Evolutionary conservation across 2,888 invertebrate genomes (phyloP).

Genomic region (Caenorhabditis becei): DNA sequence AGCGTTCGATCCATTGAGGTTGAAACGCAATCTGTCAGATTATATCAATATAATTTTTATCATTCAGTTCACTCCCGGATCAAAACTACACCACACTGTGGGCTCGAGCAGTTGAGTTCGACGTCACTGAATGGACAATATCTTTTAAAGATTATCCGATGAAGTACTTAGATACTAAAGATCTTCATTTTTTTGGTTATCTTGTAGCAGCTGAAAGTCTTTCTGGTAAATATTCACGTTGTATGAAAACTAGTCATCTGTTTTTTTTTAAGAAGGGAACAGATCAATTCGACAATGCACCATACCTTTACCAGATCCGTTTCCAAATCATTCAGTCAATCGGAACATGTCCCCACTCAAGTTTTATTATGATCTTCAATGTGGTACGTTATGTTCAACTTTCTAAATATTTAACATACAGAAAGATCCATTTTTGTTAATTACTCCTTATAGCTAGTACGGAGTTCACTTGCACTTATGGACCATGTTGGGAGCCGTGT

Average conservation of each 20-base stretch:
- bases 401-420: no score
- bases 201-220: conserved; percentile 90
- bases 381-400: conserved; percentile 83
- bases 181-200: conserved; percentile 91
- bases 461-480: conserved; percentile 93
- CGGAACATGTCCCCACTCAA: conserved; percentile 93
- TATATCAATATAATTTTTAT: background rate
- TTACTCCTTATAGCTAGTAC: conserved; percentile 81
- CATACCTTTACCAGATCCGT: conserved; percentile 90
- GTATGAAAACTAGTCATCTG: background rate
- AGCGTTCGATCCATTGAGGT: conserved; percentile 87
- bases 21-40: background rate
- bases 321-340: conserved; percentile 89
- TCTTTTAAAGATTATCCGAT: conserved; percentile 94
- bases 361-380: conserved; percentile 97
- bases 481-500: conserved; percentile 99
- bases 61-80: conserved; percentile 47
- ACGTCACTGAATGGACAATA: conserved; percentile 91
- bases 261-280: conserved; percentile 63
- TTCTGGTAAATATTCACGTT: conserved; percentile 27
- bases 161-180: conserved; percentile 88
- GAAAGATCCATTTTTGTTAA: no score
- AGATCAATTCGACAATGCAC: conserved; percentile 72
- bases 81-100: conserved; percentile 87
- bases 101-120: conserved; percentile 91